These are phyloP conservation scores for Cromileptes altivelis DNA, from an alignment of 2,113 vertebrate genomes.

Conservation along the genomic window DNA sequence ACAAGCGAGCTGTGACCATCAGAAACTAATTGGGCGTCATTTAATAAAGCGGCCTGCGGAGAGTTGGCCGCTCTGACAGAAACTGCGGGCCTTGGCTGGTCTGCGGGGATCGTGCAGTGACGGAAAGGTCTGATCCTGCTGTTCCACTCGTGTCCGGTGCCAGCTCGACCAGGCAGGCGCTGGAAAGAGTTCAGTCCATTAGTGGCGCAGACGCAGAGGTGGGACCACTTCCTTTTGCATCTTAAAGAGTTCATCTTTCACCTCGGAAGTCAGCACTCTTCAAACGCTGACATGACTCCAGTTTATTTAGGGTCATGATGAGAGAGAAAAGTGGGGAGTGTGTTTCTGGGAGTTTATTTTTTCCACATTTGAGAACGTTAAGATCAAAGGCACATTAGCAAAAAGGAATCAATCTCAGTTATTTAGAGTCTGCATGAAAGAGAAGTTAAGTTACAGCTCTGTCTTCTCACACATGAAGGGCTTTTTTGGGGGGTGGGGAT, in stretches of 20 bases:
- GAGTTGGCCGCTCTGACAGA: constrained; percentile 54
- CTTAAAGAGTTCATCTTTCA: constrained; percentile 43
- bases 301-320: constrained; percentile 52
- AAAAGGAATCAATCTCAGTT: constrained; percentile 41
- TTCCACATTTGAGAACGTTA: constrained; percentile 38
- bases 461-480: constrained; percentile 15
- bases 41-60: constrained; percentile 66
- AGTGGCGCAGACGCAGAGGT: constrained; percentile 43
- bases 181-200: constrained; percentile 66
- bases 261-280: constrained; percentile 40
- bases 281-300: constrained; percentile 28
- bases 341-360: constrained; percentile 28
- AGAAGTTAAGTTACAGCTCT: constrained; percentile 35
- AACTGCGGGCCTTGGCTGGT: constrained; percentile 54
- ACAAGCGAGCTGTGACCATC: constrained; percentile 70
- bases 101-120: constrained; percentile 48
- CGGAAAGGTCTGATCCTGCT: constrained; percentile 53
- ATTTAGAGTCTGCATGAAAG: constrained; percentile 42
- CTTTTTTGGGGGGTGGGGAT: not conserved
- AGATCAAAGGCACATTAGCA: constrained; percentile 58
- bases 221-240: constrained; percentile 54
- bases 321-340: constrained; percentile 26
- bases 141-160: constrained; percentile 39
- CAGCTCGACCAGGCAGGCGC: constrained; percentile 58
- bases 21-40: constrained; percentile 77